phyloP scores from a whole-genome alignment of 2,888 invertebrate genomes.

The Xestobium rufovillosum region DNA sequence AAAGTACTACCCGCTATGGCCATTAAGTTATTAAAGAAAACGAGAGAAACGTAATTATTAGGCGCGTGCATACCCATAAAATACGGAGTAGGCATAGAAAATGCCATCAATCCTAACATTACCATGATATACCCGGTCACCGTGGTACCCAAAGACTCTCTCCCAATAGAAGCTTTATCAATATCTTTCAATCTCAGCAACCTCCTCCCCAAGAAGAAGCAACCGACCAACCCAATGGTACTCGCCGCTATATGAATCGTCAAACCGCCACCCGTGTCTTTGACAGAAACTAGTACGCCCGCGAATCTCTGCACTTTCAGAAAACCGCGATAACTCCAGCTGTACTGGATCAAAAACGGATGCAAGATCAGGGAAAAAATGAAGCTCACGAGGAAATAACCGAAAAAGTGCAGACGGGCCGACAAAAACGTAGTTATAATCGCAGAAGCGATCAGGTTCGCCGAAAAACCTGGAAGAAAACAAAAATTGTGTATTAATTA shows the following conservation, averaged over 20 bases:
- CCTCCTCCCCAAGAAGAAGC: slow-evolving; percentile 35
- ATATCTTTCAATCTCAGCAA: slow-evolving; percentile 34
- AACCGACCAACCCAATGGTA: slow-evolving; percentile 33
- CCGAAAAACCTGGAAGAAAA: slow-evolving; percentile 33
- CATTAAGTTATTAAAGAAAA: slow-evolving; percentile 22
- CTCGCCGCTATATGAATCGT: slow-evolving; percentile 36
- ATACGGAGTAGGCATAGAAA: slow-evolving; percentile 22
- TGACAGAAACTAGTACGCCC: slow-evolving; percentile 27
- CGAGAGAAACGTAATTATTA: slow-evolving; percentile 16
- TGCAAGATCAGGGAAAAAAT: slow-evolving; percentile 33
- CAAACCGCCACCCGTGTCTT: slow-evolving; percentile 35
- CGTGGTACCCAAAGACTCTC: slow-evolving; percentile 26
- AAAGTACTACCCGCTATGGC: slow-evolving; percentile 21
- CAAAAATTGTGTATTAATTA: too few species aligned
- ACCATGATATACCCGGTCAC: slow-evolving; percentile 33
- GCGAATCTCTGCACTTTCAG: slow-evolving; percentile 35
- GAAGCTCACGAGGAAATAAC: slow-evolving; percentile 28
- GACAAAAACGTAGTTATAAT: slow-evolving; percentile 34
- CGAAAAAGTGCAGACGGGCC: slow-evolving; percentile 34
- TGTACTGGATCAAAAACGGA: slow-evolving; percentile 38
- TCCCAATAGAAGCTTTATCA: slow-evolving; percentile 34
- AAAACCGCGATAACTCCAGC: slow-evolving; percentile 35
- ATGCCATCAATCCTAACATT: slow-evolving; percentile 32
- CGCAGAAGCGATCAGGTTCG: slow-evolving; percentile 33
- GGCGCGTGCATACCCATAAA: slow-evolving; percentile 14